A percentile compares a stretch with the other conserved stretches of the same genome.
phyloP scores from a whole-genome alignment of 2,888 invertebrate species.

The Hypolimnas misippus region DNA sequence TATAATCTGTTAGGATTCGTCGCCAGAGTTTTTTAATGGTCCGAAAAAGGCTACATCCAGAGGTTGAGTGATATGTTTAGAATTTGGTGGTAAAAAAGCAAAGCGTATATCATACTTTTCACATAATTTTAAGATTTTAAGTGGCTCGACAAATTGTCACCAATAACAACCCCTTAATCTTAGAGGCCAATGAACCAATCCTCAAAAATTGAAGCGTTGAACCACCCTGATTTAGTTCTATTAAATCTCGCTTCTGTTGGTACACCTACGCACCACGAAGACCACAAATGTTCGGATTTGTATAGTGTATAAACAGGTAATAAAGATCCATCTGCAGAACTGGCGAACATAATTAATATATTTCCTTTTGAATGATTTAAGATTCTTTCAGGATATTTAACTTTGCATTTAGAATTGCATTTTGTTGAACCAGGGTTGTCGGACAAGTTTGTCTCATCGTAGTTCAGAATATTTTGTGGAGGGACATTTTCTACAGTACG shows the following conservation, averaged over 20 bases:
- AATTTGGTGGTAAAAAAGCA: constrained; percentile 18
- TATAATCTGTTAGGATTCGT: constrained; percentile 23
- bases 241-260: constrained; percentile 40
- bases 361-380: constrained; percentile 27
- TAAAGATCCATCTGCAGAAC: constrained; percentile 31
- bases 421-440: constrained; percentile 42
- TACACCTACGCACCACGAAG: constrained; percentile 32
- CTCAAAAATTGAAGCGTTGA: constrained; percentile 41
- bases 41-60: constrained; percentile 20
- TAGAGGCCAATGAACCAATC: constrained; percentile 43
- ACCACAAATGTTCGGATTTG: background rate
- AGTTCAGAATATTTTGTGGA: constrained; percentile 37
- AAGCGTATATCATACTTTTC: constrained; percentile 20
- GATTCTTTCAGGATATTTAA: constrained; percentile 26
- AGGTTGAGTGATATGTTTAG: constrained; percentile 21
- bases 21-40: constrained; percentile 22
- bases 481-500: constrained; percentile 14
- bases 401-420: constrained; percentile 36
- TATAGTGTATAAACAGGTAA: constrained; percentile 28
- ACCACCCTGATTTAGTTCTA: constrained; percentile 45
- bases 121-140: constrained; percentile 32
- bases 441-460: constrained; percentile 42
- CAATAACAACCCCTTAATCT: constrained; percentile 33
- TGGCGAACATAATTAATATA: constrained; percentile 38
- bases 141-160: constrained; percentile 35